Base-by-base conservation (phyloP, 2,797 vertebrate genomes). In the Hapalemur alaotrensis region DNA sequence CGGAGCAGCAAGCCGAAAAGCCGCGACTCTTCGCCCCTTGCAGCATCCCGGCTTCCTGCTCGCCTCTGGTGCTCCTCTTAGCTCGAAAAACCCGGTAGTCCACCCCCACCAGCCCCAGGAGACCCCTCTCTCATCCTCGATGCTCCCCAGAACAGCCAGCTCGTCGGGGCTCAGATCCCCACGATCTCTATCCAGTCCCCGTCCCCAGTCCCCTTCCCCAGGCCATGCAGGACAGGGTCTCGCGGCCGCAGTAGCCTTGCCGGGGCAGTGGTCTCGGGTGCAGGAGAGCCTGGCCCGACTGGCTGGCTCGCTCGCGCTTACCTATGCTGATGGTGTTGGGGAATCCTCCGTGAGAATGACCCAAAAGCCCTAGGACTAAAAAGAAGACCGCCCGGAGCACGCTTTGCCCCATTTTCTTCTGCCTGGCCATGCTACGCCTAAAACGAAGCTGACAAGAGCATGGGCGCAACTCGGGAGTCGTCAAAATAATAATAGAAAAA, bases 271-370 rank as follows among this genome's bases (percentile, higher is more conserved):
- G 96, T 83, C 90, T 97, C 30, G 5, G 86, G 78, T 43, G 75
- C 79, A 41, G 35, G 70, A 91, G 79, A 93, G 54, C 76, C 89
- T 30, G 41, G 88, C 46, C 79, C 7, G 46, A 50, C 65, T 8
- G 89, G 83, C 69, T 23, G 79, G 87, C 83, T 96, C 43, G 35
- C 50, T 72, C 46, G 80, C 75, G 89, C 99, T 99, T 99, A 99
- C 99, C 99, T 98, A 99, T 99, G 98, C 99, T 99, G 97, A 99
- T 99, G 99, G 99, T 99, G 98, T 99, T 99, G 82, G 99, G 99
- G 98, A 99, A 99, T 97, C 99, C 99, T 87, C 99, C 99, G 97
- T 98, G 98, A 95, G 99, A 99, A 98, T 98, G 98, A 96, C 99
- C 99, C 98, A 99, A 99, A 98, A 99, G 99, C 99, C 99, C 99